These are phyloP conservation scores for Hemaris fuciformis DNA, from an alignment of 2,888 invertebrate species.

Conservation along the genomic window DNA sequence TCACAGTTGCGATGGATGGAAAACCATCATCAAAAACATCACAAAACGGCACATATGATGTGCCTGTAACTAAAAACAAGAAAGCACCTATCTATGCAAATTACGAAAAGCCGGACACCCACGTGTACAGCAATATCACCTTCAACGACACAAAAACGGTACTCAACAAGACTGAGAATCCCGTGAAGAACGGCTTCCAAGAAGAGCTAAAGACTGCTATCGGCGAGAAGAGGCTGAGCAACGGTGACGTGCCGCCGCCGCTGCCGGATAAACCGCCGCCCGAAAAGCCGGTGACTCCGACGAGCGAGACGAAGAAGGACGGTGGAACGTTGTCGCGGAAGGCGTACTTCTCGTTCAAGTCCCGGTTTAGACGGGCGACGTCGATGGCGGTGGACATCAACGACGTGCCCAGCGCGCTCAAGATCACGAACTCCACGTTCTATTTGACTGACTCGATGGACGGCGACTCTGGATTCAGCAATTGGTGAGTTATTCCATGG, in stretches of 20 bases:
- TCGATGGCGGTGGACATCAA: conserved; percentile 80
- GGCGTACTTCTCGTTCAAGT: conserved; percentile 82
- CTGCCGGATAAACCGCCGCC: conserved; percentile 59
- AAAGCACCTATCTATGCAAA: conserved; percentile 67
- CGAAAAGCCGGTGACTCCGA: conserved; percentile 59
- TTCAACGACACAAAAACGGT: conserved; percentile 51
- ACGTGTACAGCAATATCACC: conserved; percentile 61
- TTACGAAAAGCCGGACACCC: conserved; percentile 52
- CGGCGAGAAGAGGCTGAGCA: conserved; percentile 58
- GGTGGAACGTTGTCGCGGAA: conserved; percentile 69
- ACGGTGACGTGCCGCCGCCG: conserved; percentile 59
- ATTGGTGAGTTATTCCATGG: conserved; percentile 57
- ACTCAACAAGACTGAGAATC: conserved; percentile 64
- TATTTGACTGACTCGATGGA: conserved; percentile 86
- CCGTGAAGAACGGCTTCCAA: conserved; percentile 58
- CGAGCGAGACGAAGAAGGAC: conserved; percentile 64
- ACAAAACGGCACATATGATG: conserved; percentile 57
- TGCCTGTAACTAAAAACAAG: conserved; percentile 38
- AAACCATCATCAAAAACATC: conserved; percentile 59
- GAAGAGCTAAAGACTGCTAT: conserved; percentile 69
- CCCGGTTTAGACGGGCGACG: conserved; percentile 83
- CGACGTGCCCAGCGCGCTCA: conserved; percentile 77
- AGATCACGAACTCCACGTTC: conserved; percentile 85
- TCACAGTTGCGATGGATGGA: conserved; percentile 72
- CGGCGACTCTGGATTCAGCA: conserved; percentile 83